phyloP scores from a whole-genome alignment of 2,797 vertebrate species.

The Rhynchotus rufescens region DNA sequence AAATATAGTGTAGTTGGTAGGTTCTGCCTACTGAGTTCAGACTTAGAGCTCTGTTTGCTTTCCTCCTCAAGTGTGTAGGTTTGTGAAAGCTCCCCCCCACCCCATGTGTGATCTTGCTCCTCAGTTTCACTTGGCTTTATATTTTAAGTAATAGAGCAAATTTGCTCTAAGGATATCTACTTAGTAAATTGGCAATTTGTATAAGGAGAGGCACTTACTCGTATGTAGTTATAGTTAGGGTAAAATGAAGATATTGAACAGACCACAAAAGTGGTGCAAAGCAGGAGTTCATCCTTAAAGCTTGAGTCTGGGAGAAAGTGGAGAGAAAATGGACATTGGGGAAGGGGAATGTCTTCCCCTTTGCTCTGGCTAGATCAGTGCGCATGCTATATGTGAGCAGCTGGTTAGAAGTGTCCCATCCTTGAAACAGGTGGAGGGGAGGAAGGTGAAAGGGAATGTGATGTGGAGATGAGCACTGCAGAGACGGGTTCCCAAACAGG shows the following conservation, averaged over 20 bases:
- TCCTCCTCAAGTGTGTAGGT: neutral
- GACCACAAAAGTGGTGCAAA: neutral
- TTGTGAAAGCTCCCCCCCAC: neutral
- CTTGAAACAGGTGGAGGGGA: neutral
- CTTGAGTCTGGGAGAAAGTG: too few species aligned
- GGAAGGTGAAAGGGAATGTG: neutral
- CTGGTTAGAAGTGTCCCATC: neutral
- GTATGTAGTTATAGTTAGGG: neutral
- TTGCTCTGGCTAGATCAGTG: neutral
- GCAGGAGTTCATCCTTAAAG: neutral
- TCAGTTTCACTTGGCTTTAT: neutral
- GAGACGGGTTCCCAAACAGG: neutral
- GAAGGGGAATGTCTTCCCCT: neutral
- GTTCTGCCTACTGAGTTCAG: neutral
- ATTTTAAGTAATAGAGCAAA: neutral
- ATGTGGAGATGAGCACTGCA: neutral
- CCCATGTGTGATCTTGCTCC: neutral
- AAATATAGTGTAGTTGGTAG: neutral
- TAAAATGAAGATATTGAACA: neutral
- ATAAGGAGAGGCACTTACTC: neutral
- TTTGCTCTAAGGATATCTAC: neutral
- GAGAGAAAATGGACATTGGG: neutral
- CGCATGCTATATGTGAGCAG: fast-evolving
- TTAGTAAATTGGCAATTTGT: neutral
- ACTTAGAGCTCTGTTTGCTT: neutral